phyloP scores from a whole-genome alignment of 1,140 invertebrate genomes.

The Spodoptera frugiperda region DNA sequence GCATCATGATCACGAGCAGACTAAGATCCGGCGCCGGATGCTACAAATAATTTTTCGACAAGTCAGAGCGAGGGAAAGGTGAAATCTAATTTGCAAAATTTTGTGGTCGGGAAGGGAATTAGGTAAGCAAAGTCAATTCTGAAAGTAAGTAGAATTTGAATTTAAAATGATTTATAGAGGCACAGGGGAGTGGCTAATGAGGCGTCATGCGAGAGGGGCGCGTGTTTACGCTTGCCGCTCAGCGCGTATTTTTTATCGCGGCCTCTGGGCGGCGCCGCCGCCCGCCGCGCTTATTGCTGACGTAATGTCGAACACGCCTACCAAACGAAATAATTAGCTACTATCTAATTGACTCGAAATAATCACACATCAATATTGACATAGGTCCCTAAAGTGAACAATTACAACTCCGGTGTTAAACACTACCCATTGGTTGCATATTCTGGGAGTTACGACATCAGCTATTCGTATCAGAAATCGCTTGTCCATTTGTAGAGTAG shows the following conservation, averaged over 20 bases:
- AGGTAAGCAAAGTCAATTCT: slow-evolving; percentile 84
- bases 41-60: slow-evolving; percentile 72
- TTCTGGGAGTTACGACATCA: background rate
- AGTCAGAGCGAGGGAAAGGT: slow-evolving; percentile 68
- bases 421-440: background rate
- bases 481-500: no score
- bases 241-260: slow-evolving; percentile 73
- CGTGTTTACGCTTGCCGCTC: slow-evolving; percentile 74
- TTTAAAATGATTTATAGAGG: slow-evolving; percentile 86
- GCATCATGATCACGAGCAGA: slow-evolving; percentile 55
- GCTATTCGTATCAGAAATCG: background rate
- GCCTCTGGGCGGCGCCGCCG: slow-evolving; percentile 66
- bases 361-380: slow-evolving; percentile 14
- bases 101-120: slow-evolving; percentile 79
- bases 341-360: slow-evolving; percentile 45
- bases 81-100: slow-evolving; percentile 84
- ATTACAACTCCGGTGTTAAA: background rate
- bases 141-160: slow-evolving; percentile 85
- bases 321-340: slow-evolving; percentile 50
- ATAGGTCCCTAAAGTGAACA: background rate
- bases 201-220: slow-evolving; percentile 83
- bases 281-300: slow-evolving; percentile 54
- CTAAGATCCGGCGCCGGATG: slow-evolving; percentile 64
- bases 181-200: slow-evolving; percentile 84
- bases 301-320: slow-evolving; percentile 60